These are phyloP conservation scores for Lutraria rhynchaena DNA, from an alignment of 1,140 invertebrate genomes.

Conservation along the genomic window DNA sequence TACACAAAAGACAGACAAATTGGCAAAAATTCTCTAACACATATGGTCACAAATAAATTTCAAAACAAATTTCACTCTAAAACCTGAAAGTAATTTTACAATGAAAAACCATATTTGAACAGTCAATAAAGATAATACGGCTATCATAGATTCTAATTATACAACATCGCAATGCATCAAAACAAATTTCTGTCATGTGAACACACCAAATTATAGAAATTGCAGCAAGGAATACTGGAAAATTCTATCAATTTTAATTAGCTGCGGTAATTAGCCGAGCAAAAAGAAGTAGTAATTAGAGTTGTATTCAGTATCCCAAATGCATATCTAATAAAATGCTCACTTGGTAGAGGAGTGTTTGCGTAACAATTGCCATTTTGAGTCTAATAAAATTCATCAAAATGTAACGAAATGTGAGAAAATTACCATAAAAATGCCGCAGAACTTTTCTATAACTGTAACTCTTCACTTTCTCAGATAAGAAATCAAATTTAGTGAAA, in stretches of 20 bases:
- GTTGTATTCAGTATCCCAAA: conserved; percentile 46
- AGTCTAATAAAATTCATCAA: conserved; percentile 57
- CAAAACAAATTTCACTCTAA: too few relatives aligned
- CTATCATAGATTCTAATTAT: conserved; percentile 27
- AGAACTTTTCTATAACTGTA: conserved; percentile 7
- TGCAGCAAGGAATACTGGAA: conserved; percentile 37
- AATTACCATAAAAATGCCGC: conserved; percentile 59
- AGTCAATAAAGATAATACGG: conserved; percentile 22
- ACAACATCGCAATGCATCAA: conserved; percentile 28
- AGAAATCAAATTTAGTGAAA: conserved; percentile 57
- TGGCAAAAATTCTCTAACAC: too few relatives aligned
- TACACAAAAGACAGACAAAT: too few relatives aligned
- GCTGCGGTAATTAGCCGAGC: conserved; percentile 33
- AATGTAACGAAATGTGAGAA: conserved; percentile 53
- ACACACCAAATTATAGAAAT: conserved; percentile 53
- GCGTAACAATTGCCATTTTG: conserved; percentile 48
- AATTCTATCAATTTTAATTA: conserved; percentile 58
- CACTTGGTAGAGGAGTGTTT: conserved; percentile 28
- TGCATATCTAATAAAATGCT: conserved; percentile 58
- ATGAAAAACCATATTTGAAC: too few relatives aligned
- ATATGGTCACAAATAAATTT: too few relatives aligned
- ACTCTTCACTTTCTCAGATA: conserved; percentile 33
- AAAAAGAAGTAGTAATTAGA: conserved; percentile 49
- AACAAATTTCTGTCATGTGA: conserved; percentile 47
- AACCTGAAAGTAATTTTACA: too few relatives aligned